These are phyloP conservation scores for Thalassarche chlororhynchos DNA, from an alignment of 2,113 vertebrate species.

Conservation along the genomic window DNA sequence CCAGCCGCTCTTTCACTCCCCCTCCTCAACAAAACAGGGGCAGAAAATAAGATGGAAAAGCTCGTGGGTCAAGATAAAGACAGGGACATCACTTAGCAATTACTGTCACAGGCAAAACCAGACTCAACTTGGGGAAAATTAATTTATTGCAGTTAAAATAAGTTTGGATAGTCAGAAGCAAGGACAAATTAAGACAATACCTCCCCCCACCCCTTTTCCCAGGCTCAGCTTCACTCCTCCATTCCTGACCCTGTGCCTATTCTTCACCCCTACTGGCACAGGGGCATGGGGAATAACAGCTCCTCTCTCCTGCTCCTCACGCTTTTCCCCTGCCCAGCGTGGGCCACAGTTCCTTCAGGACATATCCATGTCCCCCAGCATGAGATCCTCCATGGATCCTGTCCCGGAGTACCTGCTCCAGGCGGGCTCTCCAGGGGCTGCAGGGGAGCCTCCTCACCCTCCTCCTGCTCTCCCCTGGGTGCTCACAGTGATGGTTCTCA, in stretches of 20 bases:
- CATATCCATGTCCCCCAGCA: background rate
- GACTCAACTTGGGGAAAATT: background rate
- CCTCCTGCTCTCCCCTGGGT: accelerated
- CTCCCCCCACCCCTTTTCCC: background rate
- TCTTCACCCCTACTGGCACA: background rate
- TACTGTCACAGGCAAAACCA: background rate
- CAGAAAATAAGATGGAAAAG: no score
- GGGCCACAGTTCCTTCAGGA: background rate
- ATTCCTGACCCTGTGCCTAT: background rate
- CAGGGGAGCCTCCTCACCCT: background rate
- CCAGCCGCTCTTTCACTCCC: no score
- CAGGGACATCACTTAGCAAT: background rate
- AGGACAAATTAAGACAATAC: background rate
- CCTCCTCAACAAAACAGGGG: no score
- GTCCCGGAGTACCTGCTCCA: background rate
- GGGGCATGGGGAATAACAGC: background rate
- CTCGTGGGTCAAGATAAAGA: background rate
- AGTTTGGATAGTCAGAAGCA: background rate
- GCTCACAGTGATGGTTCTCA: background rate
- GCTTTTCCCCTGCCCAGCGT: background rate
- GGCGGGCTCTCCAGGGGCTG: background rate
- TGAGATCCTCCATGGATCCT: background rate
- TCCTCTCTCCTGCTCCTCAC: background rate
- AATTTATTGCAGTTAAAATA: background rate
- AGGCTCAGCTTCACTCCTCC: background rate